Conservation (phyloP, 2,797 vertebrate species). For the Catostomus latipinnis region DNA sequence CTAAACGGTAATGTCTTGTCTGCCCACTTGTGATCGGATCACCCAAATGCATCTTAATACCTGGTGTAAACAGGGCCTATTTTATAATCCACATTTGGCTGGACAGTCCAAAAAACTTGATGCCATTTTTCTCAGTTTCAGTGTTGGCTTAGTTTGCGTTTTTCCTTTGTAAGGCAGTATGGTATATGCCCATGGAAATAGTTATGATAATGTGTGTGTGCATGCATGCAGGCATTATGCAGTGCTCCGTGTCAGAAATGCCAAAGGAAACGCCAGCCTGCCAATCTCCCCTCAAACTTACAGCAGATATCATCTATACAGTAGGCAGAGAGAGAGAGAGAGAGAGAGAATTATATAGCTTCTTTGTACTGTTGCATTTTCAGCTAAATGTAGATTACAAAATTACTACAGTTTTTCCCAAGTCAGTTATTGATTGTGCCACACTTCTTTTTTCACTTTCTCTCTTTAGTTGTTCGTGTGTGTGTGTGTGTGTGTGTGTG, state of each 20-base stretch:
- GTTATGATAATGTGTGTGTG: conserved; percentile 5
- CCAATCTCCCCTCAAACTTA: conserved; percentile 50
- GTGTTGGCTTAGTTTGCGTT: no score
- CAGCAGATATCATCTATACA: conserved; percentile 48
- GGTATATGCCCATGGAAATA: no score
- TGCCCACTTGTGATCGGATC: no score
- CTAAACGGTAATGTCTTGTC: no score
- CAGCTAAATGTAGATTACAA: not conserved
- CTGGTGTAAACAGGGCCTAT: no score
- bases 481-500: not conserved
- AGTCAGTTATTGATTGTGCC: no score
- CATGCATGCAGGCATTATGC: conserved; percentile 3
- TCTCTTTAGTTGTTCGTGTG: conserved; percentile 22
- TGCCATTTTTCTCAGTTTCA: no score
- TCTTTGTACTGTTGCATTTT: not conserved
- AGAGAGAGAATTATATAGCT: not conserved
- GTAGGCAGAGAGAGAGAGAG: not conserved
- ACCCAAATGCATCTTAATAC: no score
- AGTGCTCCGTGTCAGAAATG: conserved; percentile 31
- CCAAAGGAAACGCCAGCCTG: conserved; percentile 61
- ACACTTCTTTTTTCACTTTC: no score
- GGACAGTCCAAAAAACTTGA: no score
- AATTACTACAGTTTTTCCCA: not conserved
- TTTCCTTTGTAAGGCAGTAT: no score
- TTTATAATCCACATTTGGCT: no score